These are phyloP conservation scores for Elmis aenea DNA, from an alignment of 2,888 invertebrate species.

Conservation along the genomic window DNA sequence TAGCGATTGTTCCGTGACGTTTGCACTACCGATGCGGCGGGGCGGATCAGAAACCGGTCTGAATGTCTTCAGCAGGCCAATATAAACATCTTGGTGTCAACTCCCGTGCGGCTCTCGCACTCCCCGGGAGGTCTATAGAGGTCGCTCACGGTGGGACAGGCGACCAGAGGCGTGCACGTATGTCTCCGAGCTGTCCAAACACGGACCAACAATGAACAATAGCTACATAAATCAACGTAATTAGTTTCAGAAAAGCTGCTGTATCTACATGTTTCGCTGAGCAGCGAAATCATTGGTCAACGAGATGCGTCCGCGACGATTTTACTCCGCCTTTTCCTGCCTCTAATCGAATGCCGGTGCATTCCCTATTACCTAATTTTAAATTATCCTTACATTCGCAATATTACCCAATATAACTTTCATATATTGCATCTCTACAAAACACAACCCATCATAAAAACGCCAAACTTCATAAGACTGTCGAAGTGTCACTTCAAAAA, in stretches of 20 bases:
- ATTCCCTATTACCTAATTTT: neutral
- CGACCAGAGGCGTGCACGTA: constrained; percentile 44
- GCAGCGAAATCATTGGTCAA: constrained; percentile 64
- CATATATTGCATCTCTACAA: no score
- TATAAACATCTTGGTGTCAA: constrained; percentile 29
- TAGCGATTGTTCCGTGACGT: constrained; percentile 16
- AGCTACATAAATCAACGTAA: constrained; percentile 92
- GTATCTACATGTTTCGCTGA: constrained; percentile 44
- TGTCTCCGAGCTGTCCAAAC: constrained; percentile 48
- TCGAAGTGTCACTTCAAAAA: constrained; percentile 8
- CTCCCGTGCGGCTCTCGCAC: constrained; percentile 27
- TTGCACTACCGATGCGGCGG: constrained; percentile 10
- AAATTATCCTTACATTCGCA: neutral
- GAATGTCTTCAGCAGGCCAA: constrained; percentile 23
- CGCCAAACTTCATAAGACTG: constrained; percentile 10
- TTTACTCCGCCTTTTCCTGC: constrained; percentile 54
- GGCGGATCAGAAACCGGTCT: constrained; percentile 20
- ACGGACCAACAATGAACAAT: constrained; percentile 82
- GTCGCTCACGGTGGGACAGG: constrained; percentile 24
- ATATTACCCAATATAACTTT: no score
- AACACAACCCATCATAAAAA: constrained; percentile 6
- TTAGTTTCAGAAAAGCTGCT: constrained; percentile 67
- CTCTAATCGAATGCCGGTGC: constrained; percentile 20
- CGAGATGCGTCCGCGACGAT: constrained; percentile 46
- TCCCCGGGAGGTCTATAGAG: constrained; percentile 26